phyloP scores from a whole-genome alignment of 1,140 invertebrate genomes.

The Heliconius eleuchia region DNA sequence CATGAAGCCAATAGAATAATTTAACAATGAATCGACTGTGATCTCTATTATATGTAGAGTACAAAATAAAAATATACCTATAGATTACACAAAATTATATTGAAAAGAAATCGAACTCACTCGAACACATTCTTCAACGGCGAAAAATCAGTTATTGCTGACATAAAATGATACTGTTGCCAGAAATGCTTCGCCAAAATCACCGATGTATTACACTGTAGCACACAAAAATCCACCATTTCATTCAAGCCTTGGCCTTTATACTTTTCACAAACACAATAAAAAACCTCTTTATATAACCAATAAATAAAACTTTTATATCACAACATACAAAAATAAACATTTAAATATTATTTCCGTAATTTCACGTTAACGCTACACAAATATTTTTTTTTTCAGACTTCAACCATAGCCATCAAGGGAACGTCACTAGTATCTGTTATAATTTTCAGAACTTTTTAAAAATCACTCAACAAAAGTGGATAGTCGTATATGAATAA shows the following conservation, averaged over 20 bases:
- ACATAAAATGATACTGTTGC: conserved; percentile 21
- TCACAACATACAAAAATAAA: background rate
- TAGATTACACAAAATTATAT: background rate
- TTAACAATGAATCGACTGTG: background rate
- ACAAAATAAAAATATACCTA: background rate
- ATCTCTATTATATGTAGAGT: background rate
- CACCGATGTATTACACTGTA: background rate
- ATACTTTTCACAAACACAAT: background rate
- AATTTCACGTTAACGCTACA: background rate
- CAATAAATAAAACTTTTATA: background rate
- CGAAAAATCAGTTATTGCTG: conserved; percentile 22
- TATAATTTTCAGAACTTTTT: background rate
- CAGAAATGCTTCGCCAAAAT: conserved; percentile 29
- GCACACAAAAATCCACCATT: background rate
- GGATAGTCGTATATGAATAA: background rate
- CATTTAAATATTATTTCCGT: background rate
- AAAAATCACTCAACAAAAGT: conserved; percentile 13
- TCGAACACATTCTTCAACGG: conserved; percentile 24
- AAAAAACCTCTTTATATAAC: background rate
- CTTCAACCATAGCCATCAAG: too few species aligned
- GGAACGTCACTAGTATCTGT: background rate
- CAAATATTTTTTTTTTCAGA: too few species aligned
- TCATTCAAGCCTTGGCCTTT: background rate
- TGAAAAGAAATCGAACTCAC: conserved; percentile 15
- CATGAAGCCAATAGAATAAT: too few species aligned